Base-by-base conservation (phyloP, 2,797 vertebrate species). In the Sebastes kiyomatsui region DNA sequence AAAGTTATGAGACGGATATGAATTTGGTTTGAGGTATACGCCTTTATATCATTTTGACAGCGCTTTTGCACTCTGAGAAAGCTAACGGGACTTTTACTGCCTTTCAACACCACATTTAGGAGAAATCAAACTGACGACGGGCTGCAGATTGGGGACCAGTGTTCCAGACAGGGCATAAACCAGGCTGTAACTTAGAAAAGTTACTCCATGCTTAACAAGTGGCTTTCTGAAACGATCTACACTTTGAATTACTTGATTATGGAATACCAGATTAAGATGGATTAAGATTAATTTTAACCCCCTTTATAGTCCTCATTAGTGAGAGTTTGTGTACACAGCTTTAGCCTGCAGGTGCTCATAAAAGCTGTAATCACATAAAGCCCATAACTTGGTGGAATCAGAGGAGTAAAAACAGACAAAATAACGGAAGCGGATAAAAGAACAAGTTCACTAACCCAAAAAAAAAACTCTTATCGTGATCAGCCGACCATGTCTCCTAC, bases 31-130 rank as follows among this genome's bases (percentile, higher is more conserved):
- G 68, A 82, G 75, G 75, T 86, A 27, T 35, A 59, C 5, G 25
- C 74, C 52, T 82, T 56, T 73, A 70, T 75, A 77, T 87, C 79
- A 75, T 52, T 91, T 49, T 82, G 85, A 90, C 73, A 14, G 16
- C 4, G 9, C 30, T 73, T 74, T 59, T 80, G 33, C 77, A 64
- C 3, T 35, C 59, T 42, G 67, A 75, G 67, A 68, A 54, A 59
- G 49, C 49, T 6, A 28, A 71, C 23, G 72, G 81, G 82, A 87
- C 90, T 89, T 90, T 79, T 67, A 23, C 56, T n/a, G 75, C 66
- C 54, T 78, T 79, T 85, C 28, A 25, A 80, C 33, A 62, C 18
- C 72, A 59, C 62, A 67, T 87, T 85, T 87, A 86, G 28, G 4
- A 84, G 75, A 87, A 85, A 78, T 76, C 54, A 67, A 67, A 87